Evolutionary conservation across 2,888 invertebrate genomes (phyloP), one percentile per base, ranked within the genome.

Genomic region (Macrosoma leucophasiata): DNA sequence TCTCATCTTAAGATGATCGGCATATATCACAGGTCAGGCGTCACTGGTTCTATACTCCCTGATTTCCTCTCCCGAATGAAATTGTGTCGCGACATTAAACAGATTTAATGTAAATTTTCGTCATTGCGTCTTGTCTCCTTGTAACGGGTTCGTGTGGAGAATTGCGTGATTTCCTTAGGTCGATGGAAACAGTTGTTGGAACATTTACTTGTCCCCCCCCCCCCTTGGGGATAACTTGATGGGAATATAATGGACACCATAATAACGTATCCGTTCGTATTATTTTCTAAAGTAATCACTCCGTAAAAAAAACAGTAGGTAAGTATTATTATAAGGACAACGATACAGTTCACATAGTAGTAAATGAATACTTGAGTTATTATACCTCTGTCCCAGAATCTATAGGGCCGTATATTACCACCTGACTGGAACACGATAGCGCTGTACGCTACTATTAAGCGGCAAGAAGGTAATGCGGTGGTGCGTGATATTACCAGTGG

Each of bases 31-130:
- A 53, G 72, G 47, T 61, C 74, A 56, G 40, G 48, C 47, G 54
- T 51, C 25, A 35, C 48, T 73, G 76, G 81, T 56, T 43, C 52
- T 33, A 40, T 37, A 55, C 55, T 53, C 55, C 58, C 57, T 65
- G 58, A 71, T 68, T 74, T 75, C 75, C 78, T 72, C 58, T 56
- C 58, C 57, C 64, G 63, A 81, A 81, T 73, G 78, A 81, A 77
- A 81, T 81, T 78, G 77, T 74, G 60, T 61, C 72, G 73, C 73
- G 75, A 81, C 78, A 81, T 82, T 84, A 81, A 75, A 72, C 78
- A 68, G 55, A 62, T 66, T 71, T 69, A 69, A 81, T 81, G 78
- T 79, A 81, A 77, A 79, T 79, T 78, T 77, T 71, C 72, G 62
- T 68, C 67, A 70, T 75, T 69, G 68, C 58, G 54, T 53, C 55